A percentile compares a stretch with the other conserved stretches of the same genome.
Conservation (phyloP, 1,140 invertebrate genomes). For the Rhopalosiphum maidis region DNA sequence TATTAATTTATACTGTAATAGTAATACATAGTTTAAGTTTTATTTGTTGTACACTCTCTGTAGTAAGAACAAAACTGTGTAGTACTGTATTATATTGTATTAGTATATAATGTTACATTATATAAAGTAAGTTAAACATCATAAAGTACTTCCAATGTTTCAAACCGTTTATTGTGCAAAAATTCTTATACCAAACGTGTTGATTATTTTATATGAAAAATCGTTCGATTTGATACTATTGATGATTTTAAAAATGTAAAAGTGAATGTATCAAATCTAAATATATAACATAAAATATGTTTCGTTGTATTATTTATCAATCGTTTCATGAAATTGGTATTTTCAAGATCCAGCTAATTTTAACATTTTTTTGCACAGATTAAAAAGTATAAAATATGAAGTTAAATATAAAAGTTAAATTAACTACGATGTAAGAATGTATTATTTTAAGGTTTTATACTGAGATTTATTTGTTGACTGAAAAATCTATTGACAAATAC, state of each 20-base stretch:
- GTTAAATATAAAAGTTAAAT: background rate
- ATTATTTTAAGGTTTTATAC: background rate
- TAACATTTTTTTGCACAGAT: background rate
- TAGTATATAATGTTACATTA: background rate
- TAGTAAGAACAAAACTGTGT: background rate
- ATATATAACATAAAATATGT: background rate
- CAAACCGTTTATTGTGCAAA: background rate
- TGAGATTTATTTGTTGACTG: no score
- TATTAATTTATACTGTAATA: background rate
- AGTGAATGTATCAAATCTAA: background rate
- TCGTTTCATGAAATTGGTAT: background rate
- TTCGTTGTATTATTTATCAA: background rate
- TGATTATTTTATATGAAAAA: background rate
- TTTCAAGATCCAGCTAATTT: background rate
- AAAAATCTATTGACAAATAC: no score
- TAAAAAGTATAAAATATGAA: background rate
- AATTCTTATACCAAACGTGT: background rate
- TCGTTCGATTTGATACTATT: no score
- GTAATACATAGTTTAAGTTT: background rate
- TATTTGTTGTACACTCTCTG: background rate
- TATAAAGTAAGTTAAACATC: background rate
- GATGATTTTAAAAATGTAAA: background rate
- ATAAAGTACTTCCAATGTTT: background rate
- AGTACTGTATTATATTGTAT: background rate
- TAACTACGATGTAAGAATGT: background rate